A percentile compares a stretch with the other conserved stretches of the same genome.
Evolutionary conservation across 1,140 invertebrate genomes (phyloP).

Genomic region (Melanaphis sacchari): DNA sequence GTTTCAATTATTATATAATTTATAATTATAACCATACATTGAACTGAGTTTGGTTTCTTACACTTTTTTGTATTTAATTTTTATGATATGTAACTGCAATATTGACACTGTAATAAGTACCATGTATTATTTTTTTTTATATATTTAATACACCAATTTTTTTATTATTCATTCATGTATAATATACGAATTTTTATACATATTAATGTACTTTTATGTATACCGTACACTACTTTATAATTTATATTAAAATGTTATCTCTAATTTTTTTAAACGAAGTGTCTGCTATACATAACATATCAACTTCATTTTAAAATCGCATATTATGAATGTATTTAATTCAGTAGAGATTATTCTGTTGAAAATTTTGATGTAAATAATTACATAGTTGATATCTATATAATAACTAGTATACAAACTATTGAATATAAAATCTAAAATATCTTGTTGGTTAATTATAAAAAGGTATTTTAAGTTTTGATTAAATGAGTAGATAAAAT

Average conservation of each 20-base stretch:
- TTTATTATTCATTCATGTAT: not conserved
- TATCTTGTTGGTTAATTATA: not conserved
- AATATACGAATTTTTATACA: not conserved
- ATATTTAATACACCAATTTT: not conserved
- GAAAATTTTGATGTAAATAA: not conserved
- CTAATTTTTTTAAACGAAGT: not conserved
- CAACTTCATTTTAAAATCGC: not conserved
- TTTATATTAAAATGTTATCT: not conserved
- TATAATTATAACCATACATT: no score
- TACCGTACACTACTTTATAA: not conserved
- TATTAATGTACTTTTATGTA: not conserved
- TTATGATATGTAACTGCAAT: no score
- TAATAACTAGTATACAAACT: not conserved
- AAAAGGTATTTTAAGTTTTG: not conserved
- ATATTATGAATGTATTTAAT: not conserved
- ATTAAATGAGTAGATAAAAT: not conserved
- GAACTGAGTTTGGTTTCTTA: no score
- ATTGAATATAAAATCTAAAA: not conserved
- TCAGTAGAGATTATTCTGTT: not conserved
- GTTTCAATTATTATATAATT: no score
- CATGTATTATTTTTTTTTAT: not conserved
- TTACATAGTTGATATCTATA: not conserved
- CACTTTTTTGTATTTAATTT: no score
- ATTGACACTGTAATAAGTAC: no score
- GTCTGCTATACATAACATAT: not conserved